Evolutionary conservation across 2,888 invertebrate species (phyloP).

Genomic region (Drosophila fungiperda): DNA sequence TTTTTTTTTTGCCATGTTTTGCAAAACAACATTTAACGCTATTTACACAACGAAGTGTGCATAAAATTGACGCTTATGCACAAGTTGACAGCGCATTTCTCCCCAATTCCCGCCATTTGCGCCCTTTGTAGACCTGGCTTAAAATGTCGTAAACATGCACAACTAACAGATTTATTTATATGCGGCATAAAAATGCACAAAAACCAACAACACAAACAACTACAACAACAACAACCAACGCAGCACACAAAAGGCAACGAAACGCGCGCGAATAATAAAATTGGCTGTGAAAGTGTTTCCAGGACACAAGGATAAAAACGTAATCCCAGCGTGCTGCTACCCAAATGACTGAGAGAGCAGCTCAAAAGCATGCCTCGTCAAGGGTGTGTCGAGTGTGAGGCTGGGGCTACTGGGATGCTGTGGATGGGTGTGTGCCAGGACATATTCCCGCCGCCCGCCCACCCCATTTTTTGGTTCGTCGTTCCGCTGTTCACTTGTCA

Average conservation of each 20-base stretch:
- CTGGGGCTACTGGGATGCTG: not conserved
- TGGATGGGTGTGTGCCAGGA: slow-evolving; percentile 11
- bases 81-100: slow-evolving; percentile 54
- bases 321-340: slow-evolving; percentile 70
- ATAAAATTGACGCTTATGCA: slow-evolving; percentile 77
- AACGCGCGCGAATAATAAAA: slow-evolving; percentile 70
- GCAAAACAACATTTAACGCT: slow-evolving; percentile 71
- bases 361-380: not conserved
- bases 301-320: slow-evolving; percentile 74
- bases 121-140: slow-evolving; percentile 59
- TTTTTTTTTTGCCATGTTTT: slow-evolving; percentile 38
- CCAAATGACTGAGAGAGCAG: slow-evolving; percentile 68
- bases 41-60: slow-evolving; percentile 78
- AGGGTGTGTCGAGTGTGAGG: not conserved
- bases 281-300: slow-evolving; percentile 80
- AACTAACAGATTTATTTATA: slow-evolving; percentile 81
- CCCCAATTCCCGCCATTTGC: not conserved
- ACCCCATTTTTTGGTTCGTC: not conserved
- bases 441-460: slow-evolving; percentile 33
- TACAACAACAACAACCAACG: slow-evolving; percentile 26
- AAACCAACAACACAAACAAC: slow-evolving; percentile 38
- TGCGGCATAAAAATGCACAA: slow-evolving; percentile 78
- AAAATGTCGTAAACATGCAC: slow-evolving; percentile 80
- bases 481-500: slow-evolving; percentile 49
- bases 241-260: slow-evolving; percentile 52